phyloP scores from a whole-genome alignment of 2,797 vertebrate genomes.

The Petrocephalus schoutedeni region DNA sequence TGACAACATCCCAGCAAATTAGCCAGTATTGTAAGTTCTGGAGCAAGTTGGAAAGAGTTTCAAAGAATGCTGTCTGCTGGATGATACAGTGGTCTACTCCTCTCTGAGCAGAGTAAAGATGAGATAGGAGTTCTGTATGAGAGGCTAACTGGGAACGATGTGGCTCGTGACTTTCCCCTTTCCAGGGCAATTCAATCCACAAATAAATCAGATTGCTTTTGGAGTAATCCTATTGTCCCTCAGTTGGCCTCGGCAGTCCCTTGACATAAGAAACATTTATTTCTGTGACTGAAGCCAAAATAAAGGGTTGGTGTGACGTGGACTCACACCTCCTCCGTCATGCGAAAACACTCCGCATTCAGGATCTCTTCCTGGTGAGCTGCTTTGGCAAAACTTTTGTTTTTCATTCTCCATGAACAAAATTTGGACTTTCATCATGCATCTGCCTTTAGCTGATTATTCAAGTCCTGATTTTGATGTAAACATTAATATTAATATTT shows the following conservation, averaged over 20 bases:
- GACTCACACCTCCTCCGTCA: conserved; percentile 17
- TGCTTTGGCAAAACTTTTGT: conserved; percentile 22
- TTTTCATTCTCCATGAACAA: neutral
- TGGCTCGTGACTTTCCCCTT: conserved; percentile 37
- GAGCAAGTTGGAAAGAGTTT: neutral
- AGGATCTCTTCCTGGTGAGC: conserved; percentile 19
- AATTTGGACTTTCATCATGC: conserved; percentile 20
- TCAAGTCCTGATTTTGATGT: neutral
- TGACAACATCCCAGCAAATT: neutral
- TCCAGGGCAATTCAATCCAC: conserved; percentile 38
- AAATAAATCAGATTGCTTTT: conserved; percentile 45
- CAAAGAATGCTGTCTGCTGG: neutral
- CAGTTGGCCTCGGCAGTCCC: neutral
- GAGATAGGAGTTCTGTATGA: conserved; percentile 43
- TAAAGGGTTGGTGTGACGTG: conserved; percentile 32
- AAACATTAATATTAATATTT: neutral
- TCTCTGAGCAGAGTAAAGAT: neutral
- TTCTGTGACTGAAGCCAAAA: conserved; percentile 24
- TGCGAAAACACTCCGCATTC: neutral
- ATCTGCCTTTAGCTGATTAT: conserved; percentile 25
- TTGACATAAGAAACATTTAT: conserved; percentile 31
- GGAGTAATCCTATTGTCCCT: conserved; percentile 33
- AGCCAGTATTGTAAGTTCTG: neutral
- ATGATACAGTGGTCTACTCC: neutral
- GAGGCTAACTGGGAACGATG: conserved; percentile 48